Conservation (phyloP, 1,140 invertebrate genomes). For the Caerostris extrusa region DNA sequence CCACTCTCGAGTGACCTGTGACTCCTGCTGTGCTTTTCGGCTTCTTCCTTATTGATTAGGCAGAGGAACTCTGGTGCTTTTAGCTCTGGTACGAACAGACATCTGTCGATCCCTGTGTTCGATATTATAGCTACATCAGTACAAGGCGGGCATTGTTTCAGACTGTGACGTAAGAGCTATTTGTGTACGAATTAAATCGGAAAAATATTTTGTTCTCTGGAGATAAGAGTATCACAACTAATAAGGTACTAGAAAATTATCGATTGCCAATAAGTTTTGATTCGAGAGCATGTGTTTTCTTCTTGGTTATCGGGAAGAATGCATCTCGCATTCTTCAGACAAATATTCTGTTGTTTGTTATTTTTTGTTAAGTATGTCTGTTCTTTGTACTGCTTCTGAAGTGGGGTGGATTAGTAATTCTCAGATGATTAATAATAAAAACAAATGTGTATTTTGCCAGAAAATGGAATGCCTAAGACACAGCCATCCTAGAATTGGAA, state of each 20-base stretch:
- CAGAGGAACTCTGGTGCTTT: background rate
- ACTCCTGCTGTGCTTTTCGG: slow-evolving; percentile 22
- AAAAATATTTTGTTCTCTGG: slow-evolving; percentile 3
- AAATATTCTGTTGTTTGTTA: background rate
- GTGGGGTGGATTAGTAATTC: no score
- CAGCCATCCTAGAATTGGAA: no score
- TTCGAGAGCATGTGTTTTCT: slow-evolving; percentile 9
- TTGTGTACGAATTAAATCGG: slow-evolving; percentile 23
- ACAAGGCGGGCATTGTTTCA: background rate
- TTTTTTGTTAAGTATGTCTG: background rate
- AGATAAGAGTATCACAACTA: background rate
- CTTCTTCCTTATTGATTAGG: slow-evolving; percentile 56
- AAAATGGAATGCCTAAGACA: no score
- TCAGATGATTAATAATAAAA: no score
- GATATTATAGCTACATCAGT: background rate
- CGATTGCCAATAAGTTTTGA: slow-evolving; percentile 16
- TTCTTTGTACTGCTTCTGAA: no score
- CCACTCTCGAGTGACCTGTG: slow-evolving; percentile 57
- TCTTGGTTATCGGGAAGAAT: background rate
- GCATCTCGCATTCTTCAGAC: background rate
- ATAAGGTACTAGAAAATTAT: slow-evolving; percentile 15
- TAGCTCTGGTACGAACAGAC: slow-evolving; percentile 25
- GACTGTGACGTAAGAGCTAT: background rate
- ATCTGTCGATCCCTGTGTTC: background rate
- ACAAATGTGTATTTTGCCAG: no score